A percentile compares a stretch with the other conserved stretches of the same genome.
These are phyloP conservation scores for Octomys mimax DNA, from an alignment of 2,797 vertebrate genomes.

Conservation along the genomic window DNA sequence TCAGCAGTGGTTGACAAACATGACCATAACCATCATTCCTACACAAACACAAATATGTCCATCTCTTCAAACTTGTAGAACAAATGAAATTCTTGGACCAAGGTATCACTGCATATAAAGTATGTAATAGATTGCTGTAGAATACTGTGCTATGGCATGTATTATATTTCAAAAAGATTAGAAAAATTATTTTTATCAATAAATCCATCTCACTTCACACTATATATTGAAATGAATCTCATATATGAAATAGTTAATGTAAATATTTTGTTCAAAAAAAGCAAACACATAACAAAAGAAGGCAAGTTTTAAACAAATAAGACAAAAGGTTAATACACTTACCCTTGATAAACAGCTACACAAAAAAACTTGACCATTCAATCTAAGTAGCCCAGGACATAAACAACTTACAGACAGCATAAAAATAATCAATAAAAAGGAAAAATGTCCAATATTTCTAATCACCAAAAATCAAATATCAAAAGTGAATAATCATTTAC, in stretches of 20 bases:
- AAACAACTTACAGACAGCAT: slow-evolving; percentile 14
- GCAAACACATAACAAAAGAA: slow-evolving; percentile 14
- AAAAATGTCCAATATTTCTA: not conserved
- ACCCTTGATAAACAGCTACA: not conserved
- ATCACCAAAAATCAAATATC: not conserved
- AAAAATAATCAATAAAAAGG: slow-evolving; percentile 20
- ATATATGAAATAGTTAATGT: not conserved
- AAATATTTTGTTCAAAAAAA: slow-evolving; percentile 43
- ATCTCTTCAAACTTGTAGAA: not conserved
- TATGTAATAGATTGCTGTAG: not conserved
- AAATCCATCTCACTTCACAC: not conserved
- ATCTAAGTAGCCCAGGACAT: not conserved
- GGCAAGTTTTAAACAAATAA: slow-evolving; percentile 2
- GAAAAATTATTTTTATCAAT: not conserved
- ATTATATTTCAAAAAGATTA: not conserved
- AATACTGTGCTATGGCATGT: not conserved
- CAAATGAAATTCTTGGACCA: not conserved
- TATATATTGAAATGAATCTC: slow-evolving; percentile 40
- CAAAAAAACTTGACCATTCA: not conserved
- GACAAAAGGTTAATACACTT: slow-evolving; percentile 20
- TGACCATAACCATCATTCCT: not conserved
- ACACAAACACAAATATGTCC: not conserved
- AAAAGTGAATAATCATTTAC: not conserved
- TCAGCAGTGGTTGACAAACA: not conserved
- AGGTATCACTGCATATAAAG: not conserved